These are phyloP conservation scores for Drosophila vallismaia DNA, from an alignment of 2,888 invertebrate species.

Conservation along the genomic window DNA sequence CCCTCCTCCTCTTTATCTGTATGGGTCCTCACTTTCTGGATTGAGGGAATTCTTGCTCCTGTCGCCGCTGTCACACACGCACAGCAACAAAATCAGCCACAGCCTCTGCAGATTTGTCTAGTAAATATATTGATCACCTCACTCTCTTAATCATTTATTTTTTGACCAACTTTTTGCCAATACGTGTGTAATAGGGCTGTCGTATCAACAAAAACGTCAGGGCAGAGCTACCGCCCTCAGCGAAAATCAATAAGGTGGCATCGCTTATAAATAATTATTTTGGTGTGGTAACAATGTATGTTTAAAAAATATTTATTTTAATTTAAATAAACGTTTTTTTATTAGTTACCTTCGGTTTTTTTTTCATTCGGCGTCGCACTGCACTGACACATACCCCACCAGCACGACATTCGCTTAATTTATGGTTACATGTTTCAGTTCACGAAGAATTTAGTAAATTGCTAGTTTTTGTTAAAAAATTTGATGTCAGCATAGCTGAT, in stretches of 20 bases:
- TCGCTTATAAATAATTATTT: neutral
- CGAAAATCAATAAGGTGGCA: neutral
- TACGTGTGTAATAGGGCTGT: constrained; percentile 20
- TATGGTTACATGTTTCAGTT: neutral
- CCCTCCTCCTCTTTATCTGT: neutral
- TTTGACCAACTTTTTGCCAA: constrained; percentile 14
- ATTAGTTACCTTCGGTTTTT: constrained; percentile 2
- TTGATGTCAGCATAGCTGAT: neutral
- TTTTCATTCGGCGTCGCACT: neutral
- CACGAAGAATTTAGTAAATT: neutral
- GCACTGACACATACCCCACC: neutral
- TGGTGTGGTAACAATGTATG: neutral
- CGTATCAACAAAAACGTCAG: neutral
- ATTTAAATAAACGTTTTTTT: neutral
- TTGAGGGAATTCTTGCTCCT: constrained; percentile 4
- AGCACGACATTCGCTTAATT: neutral
- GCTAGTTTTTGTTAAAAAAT: neutral
- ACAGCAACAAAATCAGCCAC: constrained; percentile 33
- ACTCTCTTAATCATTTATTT: constrained; percentile 9
- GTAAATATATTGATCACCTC: constrained; percentile 26
- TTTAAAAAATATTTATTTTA: neutral
- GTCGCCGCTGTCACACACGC: constrained; percentile 29
- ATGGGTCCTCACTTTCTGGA: constrained; percentile 16
- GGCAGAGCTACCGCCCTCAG: neutral
- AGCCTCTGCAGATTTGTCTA: constrained; percentile 6